Percentiles rank a stretch among this genome's conserved stretches.
These are phyloP conservation scores for Pseudobourletiella spinata DNA, from an alignment of 1,140 invertebrate species.

Conservation along the genomic window DNA sequence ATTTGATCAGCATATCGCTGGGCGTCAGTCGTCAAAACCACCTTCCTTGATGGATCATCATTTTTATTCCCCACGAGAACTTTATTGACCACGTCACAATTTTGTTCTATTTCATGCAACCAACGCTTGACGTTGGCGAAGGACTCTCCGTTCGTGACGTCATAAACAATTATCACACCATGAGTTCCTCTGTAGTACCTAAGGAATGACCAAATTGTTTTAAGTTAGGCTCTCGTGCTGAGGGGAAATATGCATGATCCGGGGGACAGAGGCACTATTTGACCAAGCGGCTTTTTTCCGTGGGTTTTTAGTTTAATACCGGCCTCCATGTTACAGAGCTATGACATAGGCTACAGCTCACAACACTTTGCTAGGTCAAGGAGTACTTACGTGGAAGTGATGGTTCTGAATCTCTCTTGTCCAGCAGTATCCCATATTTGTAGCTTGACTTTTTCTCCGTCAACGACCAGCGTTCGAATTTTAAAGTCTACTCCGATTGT, in stretches of 20 bases:
- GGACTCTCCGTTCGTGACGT: constrained; percentile 96
- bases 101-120: constrained; percentile 98
- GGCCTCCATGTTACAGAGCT: too few species aligned
- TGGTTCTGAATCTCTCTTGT: constrained; percentile 63
- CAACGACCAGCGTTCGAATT: constrained; percentile 90
- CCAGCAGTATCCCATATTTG: constrained; percentile 97
- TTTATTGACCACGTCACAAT: constrained; percentile 98
- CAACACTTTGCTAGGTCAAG: too few species aligned
- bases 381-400: constrained; percentile 69
- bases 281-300: too few species aligned
- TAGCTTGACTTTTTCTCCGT: constrained; percentile 90
- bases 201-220: too few species aligned
- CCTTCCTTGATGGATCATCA: constrained; percentile 92
- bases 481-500: constrained; percentile 99
- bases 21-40: constrained; percentile 93
- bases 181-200: constrained; percentile 98
- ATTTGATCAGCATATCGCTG: constrained; percentile 93
- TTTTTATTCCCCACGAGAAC: constrained; percentile 98
- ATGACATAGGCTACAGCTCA: too few species aligned
- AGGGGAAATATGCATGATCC: too few species aligned
- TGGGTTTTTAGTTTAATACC: too few species aligned
- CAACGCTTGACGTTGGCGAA: constrained; percentile 98
- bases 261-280: too few species aligned
- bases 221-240: too few species aligned
- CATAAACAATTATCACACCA: constrained; percentile 98